Conservation (phyloP, 2,888 invertebrate species). For the Boloria euphrosyne region DNA sequence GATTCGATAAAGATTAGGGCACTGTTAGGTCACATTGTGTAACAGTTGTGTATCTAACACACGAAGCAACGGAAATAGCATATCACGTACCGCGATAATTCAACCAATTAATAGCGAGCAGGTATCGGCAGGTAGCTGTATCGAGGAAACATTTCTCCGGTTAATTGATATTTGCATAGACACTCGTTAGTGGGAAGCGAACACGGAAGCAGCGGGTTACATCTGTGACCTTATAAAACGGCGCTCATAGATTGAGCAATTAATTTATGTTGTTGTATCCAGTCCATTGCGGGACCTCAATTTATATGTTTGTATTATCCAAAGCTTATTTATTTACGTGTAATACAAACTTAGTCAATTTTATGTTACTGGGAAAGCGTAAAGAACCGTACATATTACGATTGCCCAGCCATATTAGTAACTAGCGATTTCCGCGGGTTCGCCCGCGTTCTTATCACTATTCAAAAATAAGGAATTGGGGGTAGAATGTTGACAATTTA, state of each 20-base stretch:
- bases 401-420: no score
- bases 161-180: slow-evolving; percentile 70
- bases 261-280: slow-evolving; percentile 39
- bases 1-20: background rate
- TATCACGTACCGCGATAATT: slow-evolving; percentile 56
- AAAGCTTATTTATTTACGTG: background rate
- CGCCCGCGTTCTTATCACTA: no score
- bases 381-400: no score
- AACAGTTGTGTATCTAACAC: slow-evolving; percentile 32
- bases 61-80: slow-evolving; percentile 48
- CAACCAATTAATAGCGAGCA: slow-evolving; percentile 55
- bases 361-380: no score
- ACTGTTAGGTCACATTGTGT: slow-evolving; percentile 27
- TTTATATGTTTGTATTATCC: slow-evolving; percentile 11
- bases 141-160: slow-evolving; percentile 55
- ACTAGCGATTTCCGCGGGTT: no score
- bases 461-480: no score
- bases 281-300: slow-evolving; percentile 13
- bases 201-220: slow-evolving; percentile 48
- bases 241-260: slow-evolving; percentile 42
- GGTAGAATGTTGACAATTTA: no score
- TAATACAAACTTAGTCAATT: background rate
- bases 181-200: slow-evolving; percentile 46
- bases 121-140: slow-evolving; percentile 50
- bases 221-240: slow-evolving; percentile 50